Evolutionary conservation across 1,140 invertebrate species (phyloP), one percentile per base, ranked within the genome.

Genomic region (Reticulitermes speratus): DNA sequence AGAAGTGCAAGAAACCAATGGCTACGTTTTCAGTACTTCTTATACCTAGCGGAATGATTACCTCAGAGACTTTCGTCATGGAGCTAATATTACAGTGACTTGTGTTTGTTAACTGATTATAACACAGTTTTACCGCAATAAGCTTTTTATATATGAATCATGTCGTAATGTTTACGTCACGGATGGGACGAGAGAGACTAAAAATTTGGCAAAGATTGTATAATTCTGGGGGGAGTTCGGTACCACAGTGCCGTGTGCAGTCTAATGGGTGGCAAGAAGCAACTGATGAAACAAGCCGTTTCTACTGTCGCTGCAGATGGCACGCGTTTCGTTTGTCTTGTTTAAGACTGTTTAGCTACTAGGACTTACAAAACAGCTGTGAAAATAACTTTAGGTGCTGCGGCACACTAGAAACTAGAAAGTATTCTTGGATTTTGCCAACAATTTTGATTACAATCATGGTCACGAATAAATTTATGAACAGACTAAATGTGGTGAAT

Each of bases 131-230:
- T 14, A 30, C 2, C 7, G 65, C n/a, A 30, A 30, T 9, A 75
- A 8, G 25, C 25, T 75, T 30, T 75, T 75, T 75, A n/a, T 75
- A 75, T 25, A 75, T 14, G 8, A n/a, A 25, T 30, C n/a, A 30
- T 75, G 65, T n/a, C 65, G 65, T 75, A 19, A 75, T 75, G n/a
- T 75, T 75, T 75, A 75, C 65, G 65, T 75, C 65, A 75, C 65
- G 65, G 65, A 75, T 30, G 65, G 25, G 0, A n/a, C 1, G 65
- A 2, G 3, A 75, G 65, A 30, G 65, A 75, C 65, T 75, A 75
- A 75, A 75, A 30, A n/a, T 30, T 75, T 75, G 16, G 65, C n/a
- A 75, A 75, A 75, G 65, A 75, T 75, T 75, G 65, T 75, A 75
- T 30, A 30, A 30, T 75, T 75, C 65, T 75, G 65, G 25, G 59